Percentiles rank a stretch among this genome's conserved stretches.
These are phyloP conservation scores for Hypothenemus hampei DNA, from an alignment of 1,140 invertebrate genomes.

Conservation along the genomic window DNA sequence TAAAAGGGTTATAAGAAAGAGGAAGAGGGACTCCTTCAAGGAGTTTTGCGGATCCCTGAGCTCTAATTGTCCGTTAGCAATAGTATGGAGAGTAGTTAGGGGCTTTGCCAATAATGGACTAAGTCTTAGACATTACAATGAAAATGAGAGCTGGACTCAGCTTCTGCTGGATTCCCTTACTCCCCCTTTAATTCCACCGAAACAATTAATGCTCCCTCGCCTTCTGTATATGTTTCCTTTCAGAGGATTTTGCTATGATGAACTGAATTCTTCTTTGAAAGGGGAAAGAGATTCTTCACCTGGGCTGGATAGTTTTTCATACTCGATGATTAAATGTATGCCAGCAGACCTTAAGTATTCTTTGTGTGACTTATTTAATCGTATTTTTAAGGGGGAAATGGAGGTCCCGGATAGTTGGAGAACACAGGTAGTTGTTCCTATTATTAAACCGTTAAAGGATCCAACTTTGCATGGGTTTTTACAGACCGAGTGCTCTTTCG, in stretches of 20 bases:
- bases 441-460: neutral
- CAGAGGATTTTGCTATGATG: neutral
- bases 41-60: neutral
- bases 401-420: conserved; percentile 9
- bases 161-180: neutral
- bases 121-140: neutral
- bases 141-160: neutral
- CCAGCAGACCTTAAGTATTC: neutral
- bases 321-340: neutral
- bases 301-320: neutral
- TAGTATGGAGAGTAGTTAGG: neutral
- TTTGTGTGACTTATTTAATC: neutral
- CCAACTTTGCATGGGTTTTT: neutral
- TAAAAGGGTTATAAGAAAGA: neutral
- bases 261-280: neutral
- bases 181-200: neutral
- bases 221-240: too few relatives aligned
- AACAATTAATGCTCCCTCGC: too few relatives aligned
- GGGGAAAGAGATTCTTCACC: neutral
- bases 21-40: neutral
- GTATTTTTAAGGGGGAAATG: neutral
- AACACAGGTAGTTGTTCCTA: conserved; percentile 1
- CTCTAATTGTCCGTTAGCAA: neutral
- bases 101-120: neutral
- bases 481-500: neutral